These are phyloP conservation scores for Pogonocherus hispidulus DNA, from an alignment of 2,888 invertebrate genomes.

Conservation along the genomic window DNA sequence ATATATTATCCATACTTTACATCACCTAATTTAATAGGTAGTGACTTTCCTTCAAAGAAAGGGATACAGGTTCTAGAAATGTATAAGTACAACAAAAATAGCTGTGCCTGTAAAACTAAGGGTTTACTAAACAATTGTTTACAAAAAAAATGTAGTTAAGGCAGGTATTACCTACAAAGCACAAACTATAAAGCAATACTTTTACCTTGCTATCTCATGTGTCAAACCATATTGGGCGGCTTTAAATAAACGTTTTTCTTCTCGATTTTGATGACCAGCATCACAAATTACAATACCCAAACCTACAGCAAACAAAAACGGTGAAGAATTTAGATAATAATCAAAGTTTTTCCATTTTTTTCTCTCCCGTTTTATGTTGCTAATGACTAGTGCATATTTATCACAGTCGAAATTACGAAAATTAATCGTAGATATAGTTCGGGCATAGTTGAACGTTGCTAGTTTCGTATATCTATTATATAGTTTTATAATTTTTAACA, in stretches of 20 bases:
- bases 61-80: too few relatives aligned
- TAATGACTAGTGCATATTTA: neutral
- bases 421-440: slow-evolving; percentile 12
- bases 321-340: slow-evolving; percentile 4
- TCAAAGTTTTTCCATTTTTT: slow-evolving; percentile 29
- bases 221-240: slow-evolving; percentile 71
- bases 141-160: too few relatives aligned
- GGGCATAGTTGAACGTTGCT: neutral
- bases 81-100: too few relatives aligned
- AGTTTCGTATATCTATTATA: slow-evolving; percentile 14
- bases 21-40: too few relatives aligned
- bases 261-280: slow-evolving; percentile 49
- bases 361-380: slow-evolving; percentile 31
- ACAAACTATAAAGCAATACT: too few relatives aligned
- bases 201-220: slow-evolving; percentile 69
- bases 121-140: too few relatives aligned
- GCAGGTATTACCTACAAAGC: too few relatives aligned
- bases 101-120: too few relatives aligned
- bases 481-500: slow-evolving; percentile 25
- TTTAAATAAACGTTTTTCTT: slow-evolving; percentile 70
- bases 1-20: too few relatives aligned
- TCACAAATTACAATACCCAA: slow-evolving; percentile 57
- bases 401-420: neutral
- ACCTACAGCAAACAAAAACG: slow-evolving; percentile 34
- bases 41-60: too few relatives aligned